phyloP scores from a whole-genome alignment of 2,888 invertebrate genomes.

The Ferrisia virgata region DNA sequence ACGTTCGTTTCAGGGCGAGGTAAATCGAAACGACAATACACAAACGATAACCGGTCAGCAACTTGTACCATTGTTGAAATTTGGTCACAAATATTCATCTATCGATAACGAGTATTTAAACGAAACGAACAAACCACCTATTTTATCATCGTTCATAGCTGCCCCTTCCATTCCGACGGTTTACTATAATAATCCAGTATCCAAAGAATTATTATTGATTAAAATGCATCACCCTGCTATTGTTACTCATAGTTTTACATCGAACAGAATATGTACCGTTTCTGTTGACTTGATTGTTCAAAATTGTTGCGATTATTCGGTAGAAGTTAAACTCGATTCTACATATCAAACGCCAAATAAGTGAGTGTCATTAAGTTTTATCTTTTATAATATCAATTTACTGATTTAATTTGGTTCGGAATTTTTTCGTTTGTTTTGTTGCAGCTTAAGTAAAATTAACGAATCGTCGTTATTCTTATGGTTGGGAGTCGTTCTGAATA shows the following conservation, averaged over 20 bases:
- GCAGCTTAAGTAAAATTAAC: slow-evolving; percentile 28
- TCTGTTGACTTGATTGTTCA: slow-evolving; percentile 67
- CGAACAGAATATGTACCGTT: slow-evolving; percentile 61
- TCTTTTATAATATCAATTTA: background rate
- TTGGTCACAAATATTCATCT: slow-evolving; percentile 32
- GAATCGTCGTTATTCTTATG: slow-evolving; percentile 35
- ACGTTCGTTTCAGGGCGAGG: slow-evolving; percentile 29
- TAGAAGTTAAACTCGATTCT: slow-evolving; percentile 63
- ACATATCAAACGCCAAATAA: slow-evolving; percentile 32
- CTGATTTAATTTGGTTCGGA: background rate
- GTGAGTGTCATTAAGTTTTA: background rate
- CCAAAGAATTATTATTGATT: slow-evolving; percentile 35
- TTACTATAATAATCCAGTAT: slow-evolving; percentile 14
- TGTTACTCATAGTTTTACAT: slow-evolving; percentile 29
- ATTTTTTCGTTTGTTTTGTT: background rate
- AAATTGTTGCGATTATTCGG: slow-evolving; percentile 62
- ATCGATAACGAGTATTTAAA: background rate
- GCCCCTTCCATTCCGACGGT: background rate
- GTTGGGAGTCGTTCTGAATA: slow-evolving; percentile 39
- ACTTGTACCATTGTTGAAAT: slow-evolving; percentile 34
- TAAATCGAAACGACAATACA: background rate
- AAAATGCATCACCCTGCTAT: slow-evolving; percentile 24
- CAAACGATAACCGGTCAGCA: slow-evolving; percentile 22
- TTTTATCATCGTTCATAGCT: background rate
- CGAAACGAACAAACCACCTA: background rate